phyloP scores from a whole-genome alignment of 2,888 invertebrate genomes.

The Lasius fuliginosus region DNA sequence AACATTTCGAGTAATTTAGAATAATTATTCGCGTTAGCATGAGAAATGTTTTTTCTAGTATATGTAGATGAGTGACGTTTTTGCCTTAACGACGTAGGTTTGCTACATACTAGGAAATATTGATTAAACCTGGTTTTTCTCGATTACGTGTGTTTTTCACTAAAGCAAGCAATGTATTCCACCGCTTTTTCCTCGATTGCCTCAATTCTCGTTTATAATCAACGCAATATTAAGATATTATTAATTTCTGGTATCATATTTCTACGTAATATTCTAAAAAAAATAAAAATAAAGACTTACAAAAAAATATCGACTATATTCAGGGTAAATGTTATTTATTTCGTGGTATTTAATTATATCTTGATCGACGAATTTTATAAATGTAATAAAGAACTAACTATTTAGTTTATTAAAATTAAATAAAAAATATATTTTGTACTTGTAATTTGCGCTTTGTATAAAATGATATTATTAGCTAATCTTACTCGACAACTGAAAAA shows the following conservation, averaged over 20 bases:
- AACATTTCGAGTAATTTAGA: background rate
- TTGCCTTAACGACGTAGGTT: background rate
- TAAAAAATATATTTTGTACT: background rate
- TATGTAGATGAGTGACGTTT: background rate
- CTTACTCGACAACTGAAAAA: background rate
- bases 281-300: background rate
- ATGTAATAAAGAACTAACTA: background rate
- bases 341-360: background rate
- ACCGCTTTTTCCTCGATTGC: background rate
- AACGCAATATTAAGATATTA: background rate
- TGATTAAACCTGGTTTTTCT: constrained; percentile 22
- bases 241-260: background rate
- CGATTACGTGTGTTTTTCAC: constrained; percentile 7
- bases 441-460: background rate
- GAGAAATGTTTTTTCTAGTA: constrained; percentile 1
- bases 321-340: background rate
- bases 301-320: background rate
- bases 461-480: background rate
- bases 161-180: background rate
- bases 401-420: background rate
- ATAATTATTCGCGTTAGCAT: background rate
- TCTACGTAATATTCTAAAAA: background rate
- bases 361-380: background rate
- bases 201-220: background rate
- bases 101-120: background rate